phyloP scores from a whole-genome alignment of 2,113 vertebrate species.

The Psammodynastes pulverulentus region DNA sequence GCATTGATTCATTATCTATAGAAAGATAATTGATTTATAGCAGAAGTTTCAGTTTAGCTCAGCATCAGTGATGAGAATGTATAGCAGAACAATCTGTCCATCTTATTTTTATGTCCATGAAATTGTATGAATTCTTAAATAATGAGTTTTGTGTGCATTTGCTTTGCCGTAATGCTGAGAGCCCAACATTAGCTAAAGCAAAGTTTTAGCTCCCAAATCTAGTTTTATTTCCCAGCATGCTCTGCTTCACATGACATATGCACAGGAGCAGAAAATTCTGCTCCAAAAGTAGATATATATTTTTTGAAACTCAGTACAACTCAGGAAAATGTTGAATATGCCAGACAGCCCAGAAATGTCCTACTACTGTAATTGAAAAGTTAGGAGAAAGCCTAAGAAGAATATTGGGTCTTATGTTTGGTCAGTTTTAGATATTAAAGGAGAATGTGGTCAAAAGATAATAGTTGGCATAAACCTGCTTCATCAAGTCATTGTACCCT shows the following conservation, averaged over 20 bases:
- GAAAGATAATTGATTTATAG: background rate
- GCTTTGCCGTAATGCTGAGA: background rate
- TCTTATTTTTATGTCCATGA: background rate
- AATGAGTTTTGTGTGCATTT: background rate
- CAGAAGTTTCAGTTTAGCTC: background rate
- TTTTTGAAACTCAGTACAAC: background rate
- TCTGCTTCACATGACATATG: background rate
- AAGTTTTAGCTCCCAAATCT: background rate
- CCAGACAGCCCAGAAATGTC: background rate
- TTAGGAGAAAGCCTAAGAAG: background rate
- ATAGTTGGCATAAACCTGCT: background rate
- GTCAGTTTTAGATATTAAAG: background rate
- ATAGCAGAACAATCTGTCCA: background rate
- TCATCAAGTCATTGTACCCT: background rate
- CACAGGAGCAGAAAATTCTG: background rate
- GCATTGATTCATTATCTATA: background rate
- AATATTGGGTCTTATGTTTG: background rate
- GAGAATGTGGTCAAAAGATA: background rate
- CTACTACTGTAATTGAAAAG: background rate
- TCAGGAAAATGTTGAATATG: background rate
- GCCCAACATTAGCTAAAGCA: background rate
- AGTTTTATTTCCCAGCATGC: background rate
- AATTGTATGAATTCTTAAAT: background rate
- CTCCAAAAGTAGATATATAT: background rate
- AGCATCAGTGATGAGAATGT: background rate